Evolutionary conservation across 2,888 invertebrate genomes (phyloP), one percentile per base, ranked within the genome.

Genomic region (Hypselothyrea guttata): DNA sequence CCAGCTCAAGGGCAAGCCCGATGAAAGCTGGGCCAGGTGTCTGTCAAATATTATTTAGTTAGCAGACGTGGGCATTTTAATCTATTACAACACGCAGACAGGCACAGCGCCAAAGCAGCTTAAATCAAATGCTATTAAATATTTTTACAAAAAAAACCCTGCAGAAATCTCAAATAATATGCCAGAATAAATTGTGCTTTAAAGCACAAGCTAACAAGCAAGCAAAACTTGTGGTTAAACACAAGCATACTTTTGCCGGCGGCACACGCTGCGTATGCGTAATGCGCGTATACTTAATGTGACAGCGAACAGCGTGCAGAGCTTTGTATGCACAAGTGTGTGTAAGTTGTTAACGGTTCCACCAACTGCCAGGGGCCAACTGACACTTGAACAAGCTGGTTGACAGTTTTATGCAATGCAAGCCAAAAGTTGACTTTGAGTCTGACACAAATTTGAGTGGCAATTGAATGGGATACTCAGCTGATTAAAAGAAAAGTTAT

Each of bases 11-110:
- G 54, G 55, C 38, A 34, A 38, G 27, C 48, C 12, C 9, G 11
- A 12, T 2, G 55, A 35, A 34, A 38, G 27, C 48, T 12, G n/a
- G 11, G 15, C 4, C 1, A 4, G 33, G 9, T 7, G 15, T 8
- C 31, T 76, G 60, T 56, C 57, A 48, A 53, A 63, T 51, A 51
- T 62, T 55, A 62, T 73, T 55, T 65, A 53, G 61, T 59, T 62
- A 5, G 61, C 34, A 12, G 59, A 38, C 47, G 41, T 60, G 64
- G 71, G 55, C 64, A 65, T 65, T 56, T 66, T 59, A 62, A 74
- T 53, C 47, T 45, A 56, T 70, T 40, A 40, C 9, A 55, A 53
- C 48, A 40, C 12, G 3, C 40, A 22, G 31, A 18, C 38, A 40
- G 42, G n/a, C n/a, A 16, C 8, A 16, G n/a, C 15, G n/a, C 27